Base-by-base conservation (phyloP, 2,888 invertebrate genomes). In the Prenolepis imparis region DNA sequence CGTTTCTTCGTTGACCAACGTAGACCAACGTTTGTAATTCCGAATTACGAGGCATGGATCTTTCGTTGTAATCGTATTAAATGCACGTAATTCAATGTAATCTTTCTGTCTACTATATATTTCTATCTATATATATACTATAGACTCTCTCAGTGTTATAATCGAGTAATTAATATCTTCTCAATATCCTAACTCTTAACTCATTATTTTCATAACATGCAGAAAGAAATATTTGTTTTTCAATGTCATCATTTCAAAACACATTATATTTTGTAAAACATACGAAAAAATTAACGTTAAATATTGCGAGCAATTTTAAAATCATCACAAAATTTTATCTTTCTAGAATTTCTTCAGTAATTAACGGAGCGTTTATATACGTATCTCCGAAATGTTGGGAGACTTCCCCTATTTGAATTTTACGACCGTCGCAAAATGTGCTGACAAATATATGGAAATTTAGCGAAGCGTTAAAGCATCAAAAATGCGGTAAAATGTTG, bases 71-170 rank as follows among this genome's bases (percentile, higher is more conserved):
- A 83, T 85, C 82, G 84, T 87, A 21, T 59, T 72, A 83, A 32
- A 41, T 87, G 89, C 89, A 90, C 87, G 89, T 86, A 83, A 84
- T 66, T 90, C 67, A n/a, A 64, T 87, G 82, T 89, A 73, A 78
- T 80, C 55, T 73, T 48, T 73, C 78, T 82, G 48, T 52, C 72
- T 81, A 86, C 41, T 68, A 55, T 67, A 83, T 73, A 77, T 66
- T 2, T 28, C 78, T 61, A 41, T 57, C n/a, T n/a, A n/a, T 83
- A 55, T 21, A 66, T 44, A 52, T 72, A 28, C 36, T 72, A 68
- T 68, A 75, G 66, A 67, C 80, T 67, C 41, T 24, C 36, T 78
- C 18, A 48, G 18, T 80, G 78, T 59, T 48, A 59, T 75, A 68
- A 87, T 63, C 70, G 32, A 87, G 81, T 89, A 88, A 88, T 78